Evolutionary conservation across 2,797 vertebrate species (phyloP).

Genomic region (Cuculus canorus): DNA sequence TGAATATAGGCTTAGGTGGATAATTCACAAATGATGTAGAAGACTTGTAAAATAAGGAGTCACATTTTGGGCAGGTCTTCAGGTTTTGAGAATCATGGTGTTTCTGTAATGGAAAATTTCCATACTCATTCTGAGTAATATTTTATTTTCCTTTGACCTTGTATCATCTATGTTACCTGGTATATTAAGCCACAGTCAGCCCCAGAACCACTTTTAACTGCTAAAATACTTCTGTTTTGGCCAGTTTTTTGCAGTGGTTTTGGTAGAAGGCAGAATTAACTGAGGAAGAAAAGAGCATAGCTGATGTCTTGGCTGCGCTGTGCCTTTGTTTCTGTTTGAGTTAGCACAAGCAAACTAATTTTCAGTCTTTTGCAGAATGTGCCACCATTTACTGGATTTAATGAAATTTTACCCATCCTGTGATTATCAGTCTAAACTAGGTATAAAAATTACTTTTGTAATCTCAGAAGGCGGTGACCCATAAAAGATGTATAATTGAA

Average conservation of each 20-base stretch:
- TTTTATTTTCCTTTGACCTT: not conserved
- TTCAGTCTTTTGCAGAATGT: not conserved
- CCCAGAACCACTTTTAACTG: not conserved
- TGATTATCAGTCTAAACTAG: not conserved
- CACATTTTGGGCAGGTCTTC: not conserved
- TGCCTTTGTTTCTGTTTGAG: not conserved
- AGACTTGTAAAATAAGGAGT: not conserved
- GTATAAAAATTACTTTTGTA: not conserved
- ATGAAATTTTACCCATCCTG: not conserved
- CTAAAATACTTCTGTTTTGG: not conserved
- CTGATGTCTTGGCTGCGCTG: not conserved
- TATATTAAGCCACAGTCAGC: not conserved
- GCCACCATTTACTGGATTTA: not conserved
- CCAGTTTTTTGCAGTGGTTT: not conserved
- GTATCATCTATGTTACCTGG: not conserved
- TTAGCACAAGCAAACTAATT: not conserved
- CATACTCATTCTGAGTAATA: not conserved
- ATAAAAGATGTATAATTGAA: not conserved
- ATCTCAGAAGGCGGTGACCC: slow-evolving; percentile 15
- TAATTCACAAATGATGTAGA: not conserved
- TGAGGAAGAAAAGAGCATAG: not conserved
- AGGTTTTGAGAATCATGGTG: not conserved
- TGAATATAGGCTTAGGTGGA: not conserved
- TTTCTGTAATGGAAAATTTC: not conserved
- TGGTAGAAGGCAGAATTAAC: not conserved